Conservation (phyloP, 2,113 vertebrate genomes). For the Toxotes jaculatrix region DNA sequence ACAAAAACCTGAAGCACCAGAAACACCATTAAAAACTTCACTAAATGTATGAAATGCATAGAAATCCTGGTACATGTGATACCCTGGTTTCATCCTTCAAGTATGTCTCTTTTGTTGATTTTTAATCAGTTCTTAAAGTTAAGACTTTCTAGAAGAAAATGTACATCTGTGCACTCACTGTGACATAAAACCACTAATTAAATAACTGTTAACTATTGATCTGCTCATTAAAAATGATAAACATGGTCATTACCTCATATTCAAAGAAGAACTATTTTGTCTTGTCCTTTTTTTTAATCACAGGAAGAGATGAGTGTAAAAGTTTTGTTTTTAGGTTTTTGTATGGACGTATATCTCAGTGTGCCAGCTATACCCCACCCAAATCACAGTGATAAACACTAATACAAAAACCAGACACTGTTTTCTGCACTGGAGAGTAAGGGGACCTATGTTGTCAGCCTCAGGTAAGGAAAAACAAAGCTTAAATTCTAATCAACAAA, state of each 20-base stretch:
- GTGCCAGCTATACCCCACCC: not conserved
- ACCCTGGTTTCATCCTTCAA: not conserved
- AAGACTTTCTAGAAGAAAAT: not conserved
- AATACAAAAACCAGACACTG: conserved; percentile 27
- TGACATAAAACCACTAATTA: not conserved
- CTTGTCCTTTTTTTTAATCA: not conserved
- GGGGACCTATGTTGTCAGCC: not conserved
- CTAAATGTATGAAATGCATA: not conserved
- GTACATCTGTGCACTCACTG: not conserved
- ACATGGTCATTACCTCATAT: not conserved
- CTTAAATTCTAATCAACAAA: not conserved
- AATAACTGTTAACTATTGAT: not conserved
- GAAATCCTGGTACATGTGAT: not conserved
- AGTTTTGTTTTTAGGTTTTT: not conserved
- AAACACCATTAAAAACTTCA: not conserved
- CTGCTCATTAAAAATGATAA: not conserved
- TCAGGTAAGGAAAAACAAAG: not conserved
- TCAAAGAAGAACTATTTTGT: not conserved
- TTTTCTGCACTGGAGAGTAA: not conserved
- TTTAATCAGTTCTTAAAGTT: not conserved
- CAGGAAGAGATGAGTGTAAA: not conserved
- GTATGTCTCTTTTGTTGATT: not conserved
- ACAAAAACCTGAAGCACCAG: conserved; percentile 22
- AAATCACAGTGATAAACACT: not conserved
- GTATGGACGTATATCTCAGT: not conserved